Percentiles rank a stretch among this genome's conserved stretches.
Conservation (phyloP, 2,888 invertebrate genomes). For the Microctonus aethiopoides region DNA sequence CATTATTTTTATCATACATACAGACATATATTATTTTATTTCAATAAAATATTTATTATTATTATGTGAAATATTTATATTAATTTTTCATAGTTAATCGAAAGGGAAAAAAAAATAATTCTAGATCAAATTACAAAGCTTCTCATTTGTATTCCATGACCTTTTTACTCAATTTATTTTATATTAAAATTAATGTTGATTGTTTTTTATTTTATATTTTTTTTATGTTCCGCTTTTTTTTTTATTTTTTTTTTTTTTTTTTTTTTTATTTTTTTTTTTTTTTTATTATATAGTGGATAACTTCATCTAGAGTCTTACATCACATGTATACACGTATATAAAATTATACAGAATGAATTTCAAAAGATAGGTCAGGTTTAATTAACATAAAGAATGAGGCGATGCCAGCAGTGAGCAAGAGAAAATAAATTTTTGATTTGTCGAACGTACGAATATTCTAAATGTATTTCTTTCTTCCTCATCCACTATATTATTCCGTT, state of each 20-base stretch:
- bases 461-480: neutral
- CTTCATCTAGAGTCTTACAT: neutral
- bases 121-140: neutral
- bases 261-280: neutral
- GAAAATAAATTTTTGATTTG: conserved; percentile 51
- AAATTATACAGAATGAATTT: conserved; percentile 11
- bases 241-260: neutral
- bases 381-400: conserved; percentile 5
- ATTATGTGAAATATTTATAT: too few relatives aligned
- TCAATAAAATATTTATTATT: too few relatives aligned
- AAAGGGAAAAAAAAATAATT: neutral
- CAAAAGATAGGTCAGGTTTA: conserved; percentile 28
- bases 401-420: too few relatives aligned
- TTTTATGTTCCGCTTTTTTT: neutral
- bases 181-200: neutral
- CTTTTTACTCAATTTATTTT: neutral
- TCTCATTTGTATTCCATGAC: neutral
- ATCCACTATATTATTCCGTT: conserved; percentile 4
- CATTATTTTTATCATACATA: neutral
- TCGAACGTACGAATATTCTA: conserved; percentile 52
- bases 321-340: neutral
- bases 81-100: neutral
- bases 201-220: too few relatives aligned
- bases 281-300: neutral
- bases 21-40: too few relatives aligned